Conservation (phyloP, 2,113 vertebrate genomes). For the Arvicanthis niloticus region DNA sequence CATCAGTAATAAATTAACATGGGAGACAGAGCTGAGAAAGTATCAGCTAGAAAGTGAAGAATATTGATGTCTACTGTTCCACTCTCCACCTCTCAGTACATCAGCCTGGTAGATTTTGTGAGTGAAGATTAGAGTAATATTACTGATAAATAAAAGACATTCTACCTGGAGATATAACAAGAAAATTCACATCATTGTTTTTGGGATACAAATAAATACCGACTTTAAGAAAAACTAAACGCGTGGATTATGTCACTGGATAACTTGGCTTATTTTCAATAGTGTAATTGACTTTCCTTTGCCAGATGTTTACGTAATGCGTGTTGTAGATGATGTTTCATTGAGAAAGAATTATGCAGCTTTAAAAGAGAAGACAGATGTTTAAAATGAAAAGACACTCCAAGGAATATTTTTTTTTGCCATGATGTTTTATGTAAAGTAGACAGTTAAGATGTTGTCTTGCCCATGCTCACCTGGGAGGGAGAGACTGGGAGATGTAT, state of each 20-base stretch:
- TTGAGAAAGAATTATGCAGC: conserved; percentile 66
- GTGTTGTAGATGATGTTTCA: conserved; percentile 56
- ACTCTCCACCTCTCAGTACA: neutral
- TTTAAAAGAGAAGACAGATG: conserved; percentile 73
- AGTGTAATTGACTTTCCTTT: conserved; percentile 63
- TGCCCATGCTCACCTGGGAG: neutral
- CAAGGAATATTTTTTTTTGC: conserved; percentile 42
- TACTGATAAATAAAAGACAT: neutral
- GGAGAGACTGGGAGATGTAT: neutral
- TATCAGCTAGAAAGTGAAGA: neutral
- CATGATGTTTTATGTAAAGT: conserved; percentile 56
- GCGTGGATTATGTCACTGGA: neutral
- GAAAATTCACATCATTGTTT: neutral
- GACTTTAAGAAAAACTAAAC: neutral
- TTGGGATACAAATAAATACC: neutral
- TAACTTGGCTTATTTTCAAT: conserved; percentile 51
- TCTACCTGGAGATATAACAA: neutral
- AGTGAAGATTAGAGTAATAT: neutral
- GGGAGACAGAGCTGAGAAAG: neutral
- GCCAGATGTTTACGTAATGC: conserved; percentile 70
- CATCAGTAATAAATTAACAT: neutral
- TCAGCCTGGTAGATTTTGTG: neutral
- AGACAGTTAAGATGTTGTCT: conserved; percentile 35
- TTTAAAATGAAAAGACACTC: conserved; percentile 36
- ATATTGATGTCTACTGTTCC: neutral